These are phyloP conservation scores for Temnothorax unifasciatus DNA, from an alignment of 2,888 invertebrate species.

Conservation along the genomic window DNA sequence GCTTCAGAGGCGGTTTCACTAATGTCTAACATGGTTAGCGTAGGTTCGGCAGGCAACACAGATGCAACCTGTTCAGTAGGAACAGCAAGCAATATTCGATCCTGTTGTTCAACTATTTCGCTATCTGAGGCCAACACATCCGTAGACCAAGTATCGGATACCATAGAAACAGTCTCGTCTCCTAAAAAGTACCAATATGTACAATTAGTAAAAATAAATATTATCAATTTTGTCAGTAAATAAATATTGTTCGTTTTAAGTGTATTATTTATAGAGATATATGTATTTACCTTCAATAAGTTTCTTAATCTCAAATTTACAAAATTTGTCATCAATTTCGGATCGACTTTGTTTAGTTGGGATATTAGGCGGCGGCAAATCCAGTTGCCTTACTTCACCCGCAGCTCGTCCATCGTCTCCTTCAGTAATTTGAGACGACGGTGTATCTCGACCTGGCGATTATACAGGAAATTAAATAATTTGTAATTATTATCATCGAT, in stretches of 20 bases:
- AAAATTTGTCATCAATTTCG: conserved; percentile 99
- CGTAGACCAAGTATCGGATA: conserved; percentile 99
- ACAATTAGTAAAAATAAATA: neutral
- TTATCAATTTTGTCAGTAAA: neutral
- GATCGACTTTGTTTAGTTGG: conserved; percentile 94
- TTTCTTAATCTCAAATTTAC: conserved; percentile 97
- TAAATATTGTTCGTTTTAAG: neutral
- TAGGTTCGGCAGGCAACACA: conserved; percentile 77
- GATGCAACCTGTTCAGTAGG: conserved; percentile 71
- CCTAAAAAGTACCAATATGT: conserved; percentile 85
- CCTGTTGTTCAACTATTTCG: conserved; percentile 95
- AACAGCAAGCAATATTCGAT: conserved; percentile 86
- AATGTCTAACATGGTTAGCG: conserved; percentile 89
- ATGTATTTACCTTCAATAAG: conserved; percentile 87
- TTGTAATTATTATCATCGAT: neutral
- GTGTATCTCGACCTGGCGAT: conserved; percentile 93
- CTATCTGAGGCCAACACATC: conserved; percentile 99
- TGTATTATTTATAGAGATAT: neutral
- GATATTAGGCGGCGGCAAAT: conserved; percentile 85
- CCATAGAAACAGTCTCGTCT: conserved; percentile 98
- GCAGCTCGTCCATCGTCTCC: conserved; percentile 85
- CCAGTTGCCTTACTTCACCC: conserved; percentile 83
- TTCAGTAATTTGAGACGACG: conserved; percentile 96
- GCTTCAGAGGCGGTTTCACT: conserved; percentile 98
- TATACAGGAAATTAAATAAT: conserved; percentile 1